Conservation (phyloP, 2,888 invertebrate genomes). For the Automeris io region DNA sequence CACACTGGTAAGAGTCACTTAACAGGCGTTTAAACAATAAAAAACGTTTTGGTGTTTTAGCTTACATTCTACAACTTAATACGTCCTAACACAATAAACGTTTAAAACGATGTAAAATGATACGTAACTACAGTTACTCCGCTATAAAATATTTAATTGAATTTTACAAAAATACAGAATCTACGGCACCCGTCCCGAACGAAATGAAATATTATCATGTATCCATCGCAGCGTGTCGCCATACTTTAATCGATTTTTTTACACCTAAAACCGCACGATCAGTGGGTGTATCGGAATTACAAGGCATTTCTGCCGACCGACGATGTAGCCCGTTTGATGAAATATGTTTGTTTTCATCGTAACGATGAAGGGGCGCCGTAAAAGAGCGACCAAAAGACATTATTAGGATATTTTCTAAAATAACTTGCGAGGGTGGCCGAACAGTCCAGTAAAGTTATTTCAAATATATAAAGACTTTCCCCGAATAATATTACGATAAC, state of each 20-base stretch:
- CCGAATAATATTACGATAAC: not conserved
- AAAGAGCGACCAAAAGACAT: slow-evolving; percentile 32
- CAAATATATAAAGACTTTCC: not conserved
- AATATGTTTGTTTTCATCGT: slow-evolving; percentile 70
- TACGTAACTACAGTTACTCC: slow-evolving; percentile 54
- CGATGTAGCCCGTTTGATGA: slow-evolving; percentile 55
- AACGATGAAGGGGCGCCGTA: slow-evolving; percentile 48
- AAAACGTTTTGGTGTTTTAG: slow-evolving; percentile 26
- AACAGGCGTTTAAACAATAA: slow-evolving; percentile 20
- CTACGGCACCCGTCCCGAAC: slow-evolving; percentile 54
- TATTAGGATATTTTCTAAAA: slow-evolving; percentile 56
- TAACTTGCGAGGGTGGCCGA: slow-evolving; percentile 62
- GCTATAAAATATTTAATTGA: slow-evolving; percentile 67
- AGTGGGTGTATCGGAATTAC: slow-evolving; percentile 67
- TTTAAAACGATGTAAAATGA: slow-evolving; percentile 56
- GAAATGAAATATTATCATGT: slow-evolving; percentile 72
- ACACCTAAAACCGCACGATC: slow-evolving; percentile 73
- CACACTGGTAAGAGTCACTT: not conserved
- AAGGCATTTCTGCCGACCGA: slow-evolving; percentile 66
- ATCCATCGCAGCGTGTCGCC: slow-evolving; percentile 75
- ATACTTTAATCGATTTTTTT: slow-evolving; percentile 74
- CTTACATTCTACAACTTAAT: slow-evolving; percentile 38
- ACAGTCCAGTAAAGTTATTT: slow-evolving; percentile 20
- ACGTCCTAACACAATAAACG: slow-evolving; percentile 39
- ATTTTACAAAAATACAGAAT: slow-evolving; percentile 68